phyloP scores from a whole-genome alignment of 2,113 vertebrate genomes.

The Semnornis frantzii region DNA sequence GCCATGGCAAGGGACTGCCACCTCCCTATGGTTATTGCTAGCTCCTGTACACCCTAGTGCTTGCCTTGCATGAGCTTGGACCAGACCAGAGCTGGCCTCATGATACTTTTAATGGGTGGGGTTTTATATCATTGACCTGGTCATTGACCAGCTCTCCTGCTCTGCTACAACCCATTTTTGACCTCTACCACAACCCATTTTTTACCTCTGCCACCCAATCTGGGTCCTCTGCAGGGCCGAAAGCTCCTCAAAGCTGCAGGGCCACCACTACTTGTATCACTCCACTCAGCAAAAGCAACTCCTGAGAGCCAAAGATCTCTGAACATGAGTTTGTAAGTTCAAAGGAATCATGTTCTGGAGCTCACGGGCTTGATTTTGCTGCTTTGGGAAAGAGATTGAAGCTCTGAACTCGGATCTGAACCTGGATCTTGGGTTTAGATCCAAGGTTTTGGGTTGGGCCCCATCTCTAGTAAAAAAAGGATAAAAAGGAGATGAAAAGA shows the following conservation, averaged over 20 bases:
- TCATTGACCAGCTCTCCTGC: background rate
- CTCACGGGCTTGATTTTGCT: accelerated
- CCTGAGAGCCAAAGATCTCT: background rate
- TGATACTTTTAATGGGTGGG: background rate
- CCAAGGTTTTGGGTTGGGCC: slow-evolving; percentile 51
- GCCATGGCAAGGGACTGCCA: background rate
- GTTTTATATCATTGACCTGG: background rate
- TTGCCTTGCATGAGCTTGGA: background rate
- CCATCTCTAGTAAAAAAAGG: slow-evolving; percentile 33
- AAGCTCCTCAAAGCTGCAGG: background rate
- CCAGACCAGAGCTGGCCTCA: background rate
- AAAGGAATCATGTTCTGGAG: background rate
- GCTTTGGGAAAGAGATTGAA: background rate
- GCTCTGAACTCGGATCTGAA: slow-evolving; percentile 41
- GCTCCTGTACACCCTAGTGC: accelerated
- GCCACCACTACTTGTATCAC: background rate
- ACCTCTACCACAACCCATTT: background rate
- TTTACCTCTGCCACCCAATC: background rate
- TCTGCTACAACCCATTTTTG: no score
- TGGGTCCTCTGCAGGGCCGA: background rate
- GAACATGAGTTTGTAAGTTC: background rate
- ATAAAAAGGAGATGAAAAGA: slow-evolving; percentile 65
- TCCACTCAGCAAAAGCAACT: background rate
- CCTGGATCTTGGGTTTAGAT: slow-evolving; percentile 38
- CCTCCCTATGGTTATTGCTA: background rate